Evolutionary conservation across 2,113 vertebrate species (phyloP), one percentile per base, ranked within the genome.

Genomic region (Sardina pilchardus): DNA sequence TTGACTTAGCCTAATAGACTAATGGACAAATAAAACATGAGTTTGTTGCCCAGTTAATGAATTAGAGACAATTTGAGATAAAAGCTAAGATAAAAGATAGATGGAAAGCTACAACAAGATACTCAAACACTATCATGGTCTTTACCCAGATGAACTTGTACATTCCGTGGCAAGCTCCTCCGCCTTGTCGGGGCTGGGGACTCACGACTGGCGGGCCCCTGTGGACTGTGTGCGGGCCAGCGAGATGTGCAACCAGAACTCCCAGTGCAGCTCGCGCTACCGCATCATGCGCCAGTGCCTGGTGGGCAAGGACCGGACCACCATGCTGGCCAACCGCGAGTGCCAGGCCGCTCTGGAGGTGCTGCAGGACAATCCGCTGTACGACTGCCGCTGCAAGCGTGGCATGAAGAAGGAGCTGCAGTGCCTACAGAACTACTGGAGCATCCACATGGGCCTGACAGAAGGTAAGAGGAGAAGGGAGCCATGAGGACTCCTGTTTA

Each of bases 361-460:
- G 83, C 94, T 99, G 89, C 97, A 98, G 94, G 97, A 96, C 90
- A 98, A 97, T 3, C 93, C 97, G 0, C 95, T 99, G 4, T 96
- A 98, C 0, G 93, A 96, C 93, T 99, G 98, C 88, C 97, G 95
- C 89, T 99, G 98, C 93, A 98, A 97, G 92, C 93, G 97, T 2
- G 96, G 96, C 89, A 99, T 99, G 98, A 98, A 95, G 94, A 99
- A 95, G 88, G 98, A 99, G 93, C 95, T 98, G 67, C 96, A 96
- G 94, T 99, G 98, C 90, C 94, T 99, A 84, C 97, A 98, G 95
- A 97, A 97, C 93, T 99, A 99, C 94, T 99, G 98, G 98, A 98
- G 97, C 90, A 98, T 99, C 82, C 97, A 98, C 92, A 95, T 97
- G 89, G 97, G 98, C 86, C 94, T 97, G 88, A 95, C 95, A 0